A percentile compares a stretch with the other conserved stretches of the same genome.
Conservation (phyloP, 35 echinoderm and acorn worm genomes). For the Strongylocentrotus purpuratus region DNA sequence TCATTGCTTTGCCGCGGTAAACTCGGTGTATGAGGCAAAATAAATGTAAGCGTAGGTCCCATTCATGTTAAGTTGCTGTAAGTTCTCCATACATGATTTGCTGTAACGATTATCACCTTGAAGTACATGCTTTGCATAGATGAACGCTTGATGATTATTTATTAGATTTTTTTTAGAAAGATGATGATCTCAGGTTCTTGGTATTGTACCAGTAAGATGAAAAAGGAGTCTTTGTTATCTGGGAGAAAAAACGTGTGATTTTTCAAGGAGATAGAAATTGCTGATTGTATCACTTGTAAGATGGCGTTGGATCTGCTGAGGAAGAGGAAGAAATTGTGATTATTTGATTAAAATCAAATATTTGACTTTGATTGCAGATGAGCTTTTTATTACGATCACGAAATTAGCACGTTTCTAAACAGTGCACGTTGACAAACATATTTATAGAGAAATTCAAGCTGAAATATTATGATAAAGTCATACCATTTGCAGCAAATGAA, state of each 20-base stretch:
- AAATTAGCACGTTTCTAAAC: background rate
- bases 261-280: background rate
- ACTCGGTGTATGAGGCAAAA: background rate
- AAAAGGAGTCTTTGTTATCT: background rate
- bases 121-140: background rate
- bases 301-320: background rate
- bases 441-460: constrained; percentile 17
- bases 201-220: background rate
- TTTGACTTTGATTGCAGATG: background rate
- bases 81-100: background rate
- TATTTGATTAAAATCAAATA: background rate
- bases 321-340: background rate
- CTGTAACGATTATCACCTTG: background rate
- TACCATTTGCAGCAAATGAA: background rate
- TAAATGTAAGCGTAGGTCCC: background rate
- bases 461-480: constrained; percentile 24
- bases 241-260: too few species aligned
- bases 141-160: background rate
- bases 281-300: background rate
- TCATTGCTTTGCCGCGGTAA: background rate
- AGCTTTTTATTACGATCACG: background rate
- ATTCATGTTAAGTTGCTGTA: background rate
- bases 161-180: background rate
- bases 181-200: background rate
- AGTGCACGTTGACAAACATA: background rate